Evolutionary conservation across 2,113 vertebrate genomes (phyloP).

Genomic region (Otocyon megalotis): DNA sequence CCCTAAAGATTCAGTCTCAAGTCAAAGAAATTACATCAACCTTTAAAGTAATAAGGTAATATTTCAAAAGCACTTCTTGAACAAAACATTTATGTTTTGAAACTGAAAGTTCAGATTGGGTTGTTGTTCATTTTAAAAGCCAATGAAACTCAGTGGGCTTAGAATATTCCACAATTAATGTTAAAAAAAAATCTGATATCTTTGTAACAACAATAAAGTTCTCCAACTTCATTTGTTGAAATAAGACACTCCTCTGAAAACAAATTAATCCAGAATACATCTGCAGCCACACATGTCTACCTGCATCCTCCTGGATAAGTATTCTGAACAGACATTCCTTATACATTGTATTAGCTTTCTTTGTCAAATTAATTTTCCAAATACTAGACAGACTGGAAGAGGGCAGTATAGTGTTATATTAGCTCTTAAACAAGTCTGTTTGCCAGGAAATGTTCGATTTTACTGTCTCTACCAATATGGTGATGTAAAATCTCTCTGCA

Average conservation of each 20-base stretch:
- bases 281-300: neutral
- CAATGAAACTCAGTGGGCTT: neutral
- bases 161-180: neutral
- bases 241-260: neutral
- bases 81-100: neutral
- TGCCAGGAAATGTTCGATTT: constrained; percentile 36
- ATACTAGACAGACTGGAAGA: constrained; percentile 37
- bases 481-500: neutral
- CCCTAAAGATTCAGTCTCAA: constrained; percentile 60
- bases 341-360: neutral
- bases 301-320: neutral
- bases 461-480: constrained; percentile 27
- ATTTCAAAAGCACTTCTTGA: neutral
- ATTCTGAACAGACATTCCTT: neutral
- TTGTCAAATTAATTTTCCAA: constrained; percentile 59
- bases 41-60: constrained; percentile 24
- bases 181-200: neutral
- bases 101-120: constrained; percentile 23
- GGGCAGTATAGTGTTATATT: constrained; percentile 44
- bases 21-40: neutral
- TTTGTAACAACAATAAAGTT: neutral
- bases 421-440: constrained; percentile 8
- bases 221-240: constrained; percentile 58
- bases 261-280: neutral
- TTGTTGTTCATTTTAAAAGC: neutral